Base-by-base conservation (phyloP, 2,113 vertebrate genomes). In the Prochilodus magdalenae region DNA sequence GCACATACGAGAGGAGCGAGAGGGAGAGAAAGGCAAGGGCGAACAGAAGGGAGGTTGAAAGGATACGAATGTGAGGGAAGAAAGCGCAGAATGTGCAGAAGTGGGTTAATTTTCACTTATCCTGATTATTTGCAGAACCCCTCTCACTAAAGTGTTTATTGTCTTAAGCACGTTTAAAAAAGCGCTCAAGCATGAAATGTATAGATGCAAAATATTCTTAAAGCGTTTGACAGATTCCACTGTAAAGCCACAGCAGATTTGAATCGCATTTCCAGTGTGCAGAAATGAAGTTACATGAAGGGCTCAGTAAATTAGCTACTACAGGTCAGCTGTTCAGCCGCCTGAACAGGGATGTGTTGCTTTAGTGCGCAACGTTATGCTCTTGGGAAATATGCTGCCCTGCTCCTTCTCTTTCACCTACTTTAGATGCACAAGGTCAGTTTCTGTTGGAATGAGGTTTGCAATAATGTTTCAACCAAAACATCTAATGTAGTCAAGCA, bases 401-500 rank as follows among this genome's bases (percentile, higher is more conserved):
- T 57, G n/a, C 71, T 75, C 5, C 8, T 67, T 24, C 65, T 29
- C 72, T 47, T 29, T 55, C 51, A 53, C 29, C 53, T 29, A 49
- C 24, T 2, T 30, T 36, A 78, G 7, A 51, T 67, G 63, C 60
- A 69, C 63, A 33, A 14, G 26, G 18, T 8, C 27, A 10, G 14
- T 76, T 81, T 82, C 86, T 88, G 83, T 90, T 84, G 26, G 80
- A 66, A 83, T 65, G 36, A 70, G 79, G 71, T 77, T 36, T 69
- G 73, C 69, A 75, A 71, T 86, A 85, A 82, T 67, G 81, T 89
- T 90, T 86, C 69, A 83, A 76, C 86, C 86, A 75, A 90, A 84
- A 90, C 90, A 87, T 89, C 75, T 81, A 90, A 90, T 91, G 51
- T 89, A 87, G 81, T 84, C 65, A 59, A 76, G 71, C 81, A 83